These are phyloP conservation scores for Incurvaria masculella DNA, from an alignment of 2,888 invertebrate species.

Conservation along the genomic window DNA sequence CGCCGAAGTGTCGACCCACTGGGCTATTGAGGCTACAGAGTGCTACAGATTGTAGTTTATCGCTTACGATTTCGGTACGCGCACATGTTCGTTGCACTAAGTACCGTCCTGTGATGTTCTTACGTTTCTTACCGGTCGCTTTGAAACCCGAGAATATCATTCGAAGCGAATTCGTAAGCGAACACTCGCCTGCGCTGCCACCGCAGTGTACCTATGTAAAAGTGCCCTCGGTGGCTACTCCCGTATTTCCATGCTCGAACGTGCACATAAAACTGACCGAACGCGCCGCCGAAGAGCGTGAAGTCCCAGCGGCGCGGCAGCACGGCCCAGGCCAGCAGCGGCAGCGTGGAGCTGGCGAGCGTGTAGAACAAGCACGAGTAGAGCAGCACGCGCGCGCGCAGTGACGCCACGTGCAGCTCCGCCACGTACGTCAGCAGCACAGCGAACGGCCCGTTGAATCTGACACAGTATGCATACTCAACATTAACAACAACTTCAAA, in stretches of 20 bases:
- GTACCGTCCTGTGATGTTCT: too few species aligned
- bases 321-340: conserved; percentile 68
- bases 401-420: conserved; percentile 66
- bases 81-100: too few species aligned
- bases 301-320: conserved; percentile 60
- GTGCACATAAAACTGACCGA: conserved; percentile 27
- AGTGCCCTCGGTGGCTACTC: background rate
- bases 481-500: background rate
- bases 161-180: too few species aligned
- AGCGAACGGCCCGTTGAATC: conserved; percentile 67
- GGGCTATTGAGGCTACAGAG: too few species aligned
- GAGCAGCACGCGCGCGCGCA: conserved; percentile 63
- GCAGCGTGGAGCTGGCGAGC: conserved; percentile 60
- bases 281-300: conserved; percentile 27
- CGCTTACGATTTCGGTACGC: too few species aligned
- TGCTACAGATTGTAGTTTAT: too few species aligned
- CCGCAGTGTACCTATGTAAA: too few species aligned
- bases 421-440: conserved; percentile 69
- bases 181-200: too few species aligned
- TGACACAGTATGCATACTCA: conserved; percentile 20
- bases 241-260: background rate
- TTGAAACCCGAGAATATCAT: too few species aligned
- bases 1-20: too few species aligned
- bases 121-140: too few species aligned
- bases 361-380: conserved; percentile 65